Conservation (phyloP, 2,113 vertebrate genomes). For the Erythrocercus mccallii region DNA sequence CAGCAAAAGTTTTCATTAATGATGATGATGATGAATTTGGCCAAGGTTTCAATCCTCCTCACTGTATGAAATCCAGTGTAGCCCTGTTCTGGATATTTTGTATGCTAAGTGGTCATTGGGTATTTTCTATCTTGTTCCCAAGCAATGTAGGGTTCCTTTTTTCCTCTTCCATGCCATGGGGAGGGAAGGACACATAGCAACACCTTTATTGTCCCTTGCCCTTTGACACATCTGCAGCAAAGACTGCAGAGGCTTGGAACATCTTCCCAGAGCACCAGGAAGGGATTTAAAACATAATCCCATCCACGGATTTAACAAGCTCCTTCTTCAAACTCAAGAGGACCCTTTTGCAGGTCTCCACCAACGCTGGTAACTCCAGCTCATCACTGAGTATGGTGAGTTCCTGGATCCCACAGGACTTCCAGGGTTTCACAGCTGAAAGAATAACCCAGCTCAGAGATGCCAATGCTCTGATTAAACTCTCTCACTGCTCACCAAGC, state of each 20-base stretch:
- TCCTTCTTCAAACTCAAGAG: background rate
- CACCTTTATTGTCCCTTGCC: background rate
- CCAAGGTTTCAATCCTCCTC: background rate
- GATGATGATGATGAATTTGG: background rate
- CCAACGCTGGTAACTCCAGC: background rate
- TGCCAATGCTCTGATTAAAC: background rate
- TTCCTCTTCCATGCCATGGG: background rate
- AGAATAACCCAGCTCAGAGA: background rate
- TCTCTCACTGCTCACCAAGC: background rate
- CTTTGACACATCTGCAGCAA: background rate
- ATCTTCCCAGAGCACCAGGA: background rate
- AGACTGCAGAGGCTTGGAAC: background rate
- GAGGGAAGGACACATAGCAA: background rate
- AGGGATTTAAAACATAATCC: background rate
- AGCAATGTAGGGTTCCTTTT: background rate
- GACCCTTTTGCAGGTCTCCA: background rate
- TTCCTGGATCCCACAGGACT: background rate
- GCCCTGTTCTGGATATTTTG: background rate
- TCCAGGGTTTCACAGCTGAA: background rate
- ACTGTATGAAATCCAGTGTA: background rate
- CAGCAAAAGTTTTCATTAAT: background rate
- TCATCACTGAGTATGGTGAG: rapidly evolving
- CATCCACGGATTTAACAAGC: background rate
- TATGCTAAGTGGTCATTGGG: background rate
- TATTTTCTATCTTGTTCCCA: background rate